Base-by-base conservation (phyloP, 2,888 invertebrate genomes). In the Cantharis lateralis region DNA sequence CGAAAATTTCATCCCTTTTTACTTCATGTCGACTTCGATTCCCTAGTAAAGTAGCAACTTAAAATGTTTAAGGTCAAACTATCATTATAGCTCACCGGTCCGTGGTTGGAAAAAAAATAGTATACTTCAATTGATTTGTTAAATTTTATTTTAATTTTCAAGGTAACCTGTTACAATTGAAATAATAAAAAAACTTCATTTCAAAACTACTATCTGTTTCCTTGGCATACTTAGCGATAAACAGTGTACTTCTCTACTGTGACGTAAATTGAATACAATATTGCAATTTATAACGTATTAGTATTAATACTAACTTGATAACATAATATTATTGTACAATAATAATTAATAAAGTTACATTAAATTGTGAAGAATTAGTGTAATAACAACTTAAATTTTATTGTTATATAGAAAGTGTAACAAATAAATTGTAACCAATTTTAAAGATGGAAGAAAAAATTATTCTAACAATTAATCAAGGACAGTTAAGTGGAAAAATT, bases 401-500 rank as follows among this genome's bases (percentile, higher is more conserved):
- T n/a, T n/a, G n/a, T n/a, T n/a, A 24, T 1, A 9, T 24, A 24
- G 9, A 24, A 24, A 20, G 18, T 24, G 20, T 16, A 66, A 4
- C 15, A 26, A 68, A 18, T 74, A 2, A 18, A 71, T 48, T 48
- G 2, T 13, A 32, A 2, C 1, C 10, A 0, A 5, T 9, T 15
- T 20, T 20, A 66, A 24, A 15, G 4, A 72, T 73, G 74, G 69
- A 10, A n/a, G 11, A 68, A 15, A n/a, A 69, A 18, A 3, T 62
- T n/a, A 83, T 82, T 4, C 82, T 88, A 3, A 80, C 79, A 7
- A 81, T 85, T 3, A 82, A 82, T 26, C 82, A 88, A 32, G 89
- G 89, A 5, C 80, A 81, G 62, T 68, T 89, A 2, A 83, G 80
- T 76, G 89, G 89, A 10, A 80, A 75, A 4, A 75, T 80, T 10